Percentiles rank a stretch among this genome's conserved stretches.
These are phyloP conservation scores for Cistogaster globosa DNA, from an alignment of 2,888 invertebrate genomes.

Conservation along the genomic window DNA sequence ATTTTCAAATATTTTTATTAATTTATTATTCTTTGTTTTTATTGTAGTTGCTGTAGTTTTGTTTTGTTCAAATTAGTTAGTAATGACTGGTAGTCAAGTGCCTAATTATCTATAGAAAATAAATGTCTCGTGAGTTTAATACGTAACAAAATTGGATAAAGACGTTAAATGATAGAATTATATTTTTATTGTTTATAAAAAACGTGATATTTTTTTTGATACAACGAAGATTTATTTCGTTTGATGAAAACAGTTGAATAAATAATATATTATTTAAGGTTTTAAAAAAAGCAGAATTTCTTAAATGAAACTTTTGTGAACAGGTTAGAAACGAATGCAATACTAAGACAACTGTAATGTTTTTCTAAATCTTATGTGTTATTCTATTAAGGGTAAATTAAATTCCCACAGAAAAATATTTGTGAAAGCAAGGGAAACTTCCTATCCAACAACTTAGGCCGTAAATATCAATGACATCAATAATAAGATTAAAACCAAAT, in stretches of 20 bases:
- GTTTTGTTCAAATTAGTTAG: constrained; percentile 52
- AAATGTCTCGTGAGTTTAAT: constrained; percentile 51
- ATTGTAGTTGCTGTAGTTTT: constrained; percentile 40
- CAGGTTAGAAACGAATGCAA: no score
- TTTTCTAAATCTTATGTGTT: no score
- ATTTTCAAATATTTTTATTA: constrained; percentile 12
- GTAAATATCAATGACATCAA: no score
- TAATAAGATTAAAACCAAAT: no score
- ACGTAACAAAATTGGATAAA: neutral
- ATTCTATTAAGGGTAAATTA: no score
- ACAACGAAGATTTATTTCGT: neutral
- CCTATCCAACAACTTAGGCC: no score
- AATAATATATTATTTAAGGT: no score
- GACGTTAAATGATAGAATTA: constrained; percentile 43
- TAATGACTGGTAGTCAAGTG: constrained; percentile 67
- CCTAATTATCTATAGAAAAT: constrained; percentile 65
- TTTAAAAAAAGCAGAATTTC: neutral
- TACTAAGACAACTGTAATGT: no score
- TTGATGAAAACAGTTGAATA: no score
- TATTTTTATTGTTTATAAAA: constrained; percentile 57
- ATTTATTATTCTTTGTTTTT: constrained; percentile 33
- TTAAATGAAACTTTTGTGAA: no score
- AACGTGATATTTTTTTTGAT: constrained; percentile 13
- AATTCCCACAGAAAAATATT: no score
- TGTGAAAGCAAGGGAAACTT: no score